Evolutionary conservation across 2,888 invertebrate genomes (phyloP).

Genomic region (Archaeoteleia sp.): DNA sequence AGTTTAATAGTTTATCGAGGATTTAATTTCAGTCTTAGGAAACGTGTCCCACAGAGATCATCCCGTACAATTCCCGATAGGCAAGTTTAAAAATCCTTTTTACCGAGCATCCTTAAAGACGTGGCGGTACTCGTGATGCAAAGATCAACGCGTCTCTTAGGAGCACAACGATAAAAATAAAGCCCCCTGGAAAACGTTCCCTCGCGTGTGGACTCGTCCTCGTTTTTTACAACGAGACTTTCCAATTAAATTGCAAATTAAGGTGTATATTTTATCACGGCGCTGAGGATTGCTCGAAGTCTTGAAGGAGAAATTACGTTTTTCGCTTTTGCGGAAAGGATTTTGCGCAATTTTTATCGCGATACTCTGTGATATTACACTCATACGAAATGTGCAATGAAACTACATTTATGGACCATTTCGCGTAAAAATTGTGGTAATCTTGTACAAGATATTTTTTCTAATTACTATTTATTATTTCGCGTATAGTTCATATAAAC

Average conservation of each 20-base stretch:
- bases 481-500: too few relatives aligned
- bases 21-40: conserved; percentile 30
- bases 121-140: conserved; percentile 34
- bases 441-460: too few relatives aligned
- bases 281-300: conserved; percentile 29
- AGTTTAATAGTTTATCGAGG: too few relatives aligned
- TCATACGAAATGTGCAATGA: not conserved
- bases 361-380: conserved; percentile 8
- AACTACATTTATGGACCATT: conserved; percentile 1
- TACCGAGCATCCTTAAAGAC: conserved; percentile 25
- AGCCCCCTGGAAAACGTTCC: conserved; percentile 23
- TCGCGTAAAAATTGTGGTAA: not conserved
- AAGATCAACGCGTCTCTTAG: conserved; percentile 41
- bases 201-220: conserved; percentile 9
- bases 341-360: conserved; percentile 20
- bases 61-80: conserved; percentile 18
- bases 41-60: conserved; percentile 19
- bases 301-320: conserved; percentile 30
- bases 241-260: conserved; percentile 68
- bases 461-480: too few relatives aligned
- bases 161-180: conserved; percentile 39
- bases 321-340: conserved; percentile 23
- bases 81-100: conserved; percentile 30
- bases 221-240: conserved; percentile 29
- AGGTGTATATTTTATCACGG: conserved; percentile 62